These are phyloP conservation scores for Rotaria macrura DNA, from an alignment of 2,888 invertebrate species.

Conservation along the genomic window DNA sequence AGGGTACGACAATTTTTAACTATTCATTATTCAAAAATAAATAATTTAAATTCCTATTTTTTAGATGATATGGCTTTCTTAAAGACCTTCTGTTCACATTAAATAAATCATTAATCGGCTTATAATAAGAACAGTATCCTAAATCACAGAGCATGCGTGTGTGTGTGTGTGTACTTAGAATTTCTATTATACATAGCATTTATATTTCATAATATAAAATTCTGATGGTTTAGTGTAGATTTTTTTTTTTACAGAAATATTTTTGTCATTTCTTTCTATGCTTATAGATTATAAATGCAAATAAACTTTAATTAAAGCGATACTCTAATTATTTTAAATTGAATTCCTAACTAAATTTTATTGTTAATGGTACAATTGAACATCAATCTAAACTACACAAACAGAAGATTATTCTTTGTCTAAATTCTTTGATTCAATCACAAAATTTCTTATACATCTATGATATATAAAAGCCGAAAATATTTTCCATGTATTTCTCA, in stretches of 20 bases:
- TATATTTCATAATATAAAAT: neutral
- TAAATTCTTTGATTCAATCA: no score
- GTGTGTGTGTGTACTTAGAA: neutral
- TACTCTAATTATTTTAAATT: neutral
- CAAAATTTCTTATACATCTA: no score
- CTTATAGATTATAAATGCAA: neutral
- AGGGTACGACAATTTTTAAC: no score
- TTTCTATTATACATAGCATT: neutral
- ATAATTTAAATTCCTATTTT: neutral
- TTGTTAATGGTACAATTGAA: no score
- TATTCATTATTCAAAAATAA: no score
- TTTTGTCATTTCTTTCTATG: neutral
- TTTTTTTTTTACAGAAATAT: no score
- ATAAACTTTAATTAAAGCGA: neutral
- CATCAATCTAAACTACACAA: no score
- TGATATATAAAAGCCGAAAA: no score
- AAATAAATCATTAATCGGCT: neutral
- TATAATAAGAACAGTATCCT: neutral
- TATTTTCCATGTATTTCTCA: no score
- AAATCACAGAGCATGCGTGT: neutral
- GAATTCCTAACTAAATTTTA: no score
- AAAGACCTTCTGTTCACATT: neutral
- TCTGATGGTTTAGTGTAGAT: no score
- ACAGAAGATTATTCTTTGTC: no score
- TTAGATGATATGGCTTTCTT: neutral